Evolutionary conservation across 2,113 vertebrate genomes (phyloP).

Genomic region (Colius striatus): DNA sequence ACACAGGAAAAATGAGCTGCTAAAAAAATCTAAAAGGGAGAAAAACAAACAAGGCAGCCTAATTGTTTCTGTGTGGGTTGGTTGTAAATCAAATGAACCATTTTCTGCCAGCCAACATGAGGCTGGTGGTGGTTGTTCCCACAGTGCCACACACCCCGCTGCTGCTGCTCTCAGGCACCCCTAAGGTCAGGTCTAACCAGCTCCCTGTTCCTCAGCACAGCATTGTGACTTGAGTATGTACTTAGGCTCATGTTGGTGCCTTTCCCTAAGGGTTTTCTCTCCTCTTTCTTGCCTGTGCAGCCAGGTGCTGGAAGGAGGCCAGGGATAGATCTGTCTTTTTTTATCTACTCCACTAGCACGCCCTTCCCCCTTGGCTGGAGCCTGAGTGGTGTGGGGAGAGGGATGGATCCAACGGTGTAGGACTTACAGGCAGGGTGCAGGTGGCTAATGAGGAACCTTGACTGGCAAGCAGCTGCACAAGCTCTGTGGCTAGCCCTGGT

Average conservation of each 20-base stretch:
- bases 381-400: accelerated
- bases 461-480: not conserved
- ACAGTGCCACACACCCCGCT: too few species aligned
- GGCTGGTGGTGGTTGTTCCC: not conserved
- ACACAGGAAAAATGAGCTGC: not conserved
- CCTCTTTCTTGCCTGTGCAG: accelerated
- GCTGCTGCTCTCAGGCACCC: not conserved
- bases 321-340: accelerated
- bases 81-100: not conserved
- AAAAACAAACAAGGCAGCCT: not conserved
- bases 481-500: accelerated
- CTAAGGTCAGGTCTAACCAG: not conserved
- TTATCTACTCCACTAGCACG: not conserved
- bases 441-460: not conserved
- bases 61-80: not conserved
- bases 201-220: accelerated
- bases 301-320: not conserved
- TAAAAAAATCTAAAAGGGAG: not conserved
- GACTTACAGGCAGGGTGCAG: not conserved
- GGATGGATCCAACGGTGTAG: accelerated
- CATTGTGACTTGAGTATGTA: accelerated
- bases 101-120: not conserved
- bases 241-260: accelerated
- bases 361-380: not conserved
- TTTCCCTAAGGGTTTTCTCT: not conserved